Percentiles rank a stretch among this genome's conserved stretches.
Conservation (phyloP, 2,888 invertebrate genomes). For the Mechanitis messenoides region DNA sequence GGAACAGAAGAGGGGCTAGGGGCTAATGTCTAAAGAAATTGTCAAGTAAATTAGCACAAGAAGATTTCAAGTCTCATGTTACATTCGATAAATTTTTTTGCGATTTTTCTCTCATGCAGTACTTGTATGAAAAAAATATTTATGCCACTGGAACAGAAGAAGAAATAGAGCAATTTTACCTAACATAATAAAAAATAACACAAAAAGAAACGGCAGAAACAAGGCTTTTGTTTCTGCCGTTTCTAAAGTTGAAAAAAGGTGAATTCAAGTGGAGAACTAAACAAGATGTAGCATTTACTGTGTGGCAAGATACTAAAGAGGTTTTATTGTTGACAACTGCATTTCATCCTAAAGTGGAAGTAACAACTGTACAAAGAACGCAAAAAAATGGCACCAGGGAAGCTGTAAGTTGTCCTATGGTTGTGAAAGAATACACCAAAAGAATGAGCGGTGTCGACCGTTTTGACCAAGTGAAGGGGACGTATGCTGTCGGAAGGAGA, state of each 20-base stretch:
- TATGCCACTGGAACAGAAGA: conserved; percentile 31
- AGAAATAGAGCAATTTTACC: conserved; percentile 30
- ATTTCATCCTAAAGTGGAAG: conserved; percentile 32
- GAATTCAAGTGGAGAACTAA: conserved; percentile 35
- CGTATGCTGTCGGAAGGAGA: conserved; percentile 26
- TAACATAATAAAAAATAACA: conserved; percentile 29
- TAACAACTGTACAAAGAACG: conserved; percentile 23
- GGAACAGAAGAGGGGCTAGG: conserved; percentile 26
- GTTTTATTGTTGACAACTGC: conserved; percentile 33
- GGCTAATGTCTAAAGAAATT: conserved; percentile 28
- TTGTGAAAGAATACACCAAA: conserved; percentile 24
- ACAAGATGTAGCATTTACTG: conserved; percentile 30
- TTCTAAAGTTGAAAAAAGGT: conserved; percentile 29
- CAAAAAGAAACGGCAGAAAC: conserved; percentile 22
- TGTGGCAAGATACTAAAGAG: conserved; percentile 37
- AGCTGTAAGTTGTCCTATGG: conserved; percentile 16
- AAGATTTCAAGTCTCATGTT: conserved; percentile 17
- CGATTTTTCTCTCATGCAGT: conserved; percentile 17
- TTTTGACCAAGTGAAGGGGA: conserved; percentile 25
- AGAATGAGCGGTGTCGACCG: conserved; percentile 29
- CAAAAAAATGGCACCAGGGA: conserved; percentile 20
- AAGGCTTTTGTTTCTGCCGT: conserved; percentile 10
- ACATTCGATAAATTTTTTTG: conserved; percentile 27
- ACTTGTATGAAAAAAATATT: conserved; percentile 25
- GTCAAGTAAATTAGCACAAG: conserved; percentile 15